Conservation (phyloP, 2,888 invertebrate species). For the Thecophora atra region DNA sequence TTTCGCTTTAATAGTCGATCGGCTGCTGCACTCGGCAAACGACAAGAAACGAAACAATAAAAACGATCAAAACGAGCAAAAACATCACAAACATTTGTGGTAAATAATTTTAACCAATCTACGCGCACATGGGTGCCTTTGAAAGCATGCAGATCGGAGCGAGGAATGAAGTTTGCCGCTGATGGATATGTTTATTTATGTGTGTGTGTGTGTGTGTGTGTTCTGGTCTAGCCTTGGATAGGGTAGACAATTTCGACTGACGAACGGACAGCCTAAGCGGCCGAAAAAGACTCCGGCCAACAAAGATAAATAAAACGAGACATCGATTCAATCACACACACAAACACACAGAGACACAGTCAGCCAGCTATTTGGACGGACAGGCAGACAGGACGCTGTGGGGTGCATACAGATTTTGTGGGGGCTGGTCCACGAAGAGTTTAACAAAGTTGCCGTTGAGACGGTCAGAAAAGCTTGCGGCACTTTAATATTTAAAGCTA, state of each 20-base stretch:
- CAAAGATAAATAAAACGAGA: background rate
- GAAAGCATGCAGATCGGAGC: background rate
- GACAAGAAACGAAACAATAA: conserved; percentile 26
- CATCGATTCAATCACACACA: background rate
- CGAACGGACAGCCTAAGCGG: background rate
- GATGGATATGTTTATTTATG: conserved; percentile 9
- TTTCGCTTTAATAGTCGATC: conserved; percentile 19
- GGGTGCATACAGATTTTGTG: conserved; percentile 27
- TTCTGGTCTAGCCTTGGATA: background rate
- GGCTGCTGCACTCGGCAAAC: conserved; percentile 26
- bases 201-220: conserved; percentile 19
- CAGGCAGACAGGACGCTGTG: conserved; percentile 7
- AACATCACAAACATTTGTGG: conserved; percentile 28
- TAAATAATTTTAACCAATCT: conserved; percentile 32
- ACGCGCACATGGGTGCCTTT: conserved; percentile 21
- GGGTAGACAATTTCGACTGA: conserved; percentile 24
- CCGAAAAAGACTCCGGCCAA: background rate
- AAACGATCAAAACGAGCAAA: background rate
- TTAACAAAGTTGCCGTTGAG: conserved; percentile 8
- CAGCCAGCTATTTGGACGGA: background rate
- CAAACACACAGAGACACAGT: background rate
- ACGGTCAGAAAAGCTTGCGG: conserved; percentile 21
- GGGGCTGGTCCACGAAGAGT: conserved; percentile 17
- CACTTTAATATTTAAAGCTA: conserved; percentile 21
- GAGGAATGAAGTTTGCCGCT: conserved; percentile 15